Conservation (phyloP, 2,797 vertebrate genomes). For the Microtus californicus region DNA sequence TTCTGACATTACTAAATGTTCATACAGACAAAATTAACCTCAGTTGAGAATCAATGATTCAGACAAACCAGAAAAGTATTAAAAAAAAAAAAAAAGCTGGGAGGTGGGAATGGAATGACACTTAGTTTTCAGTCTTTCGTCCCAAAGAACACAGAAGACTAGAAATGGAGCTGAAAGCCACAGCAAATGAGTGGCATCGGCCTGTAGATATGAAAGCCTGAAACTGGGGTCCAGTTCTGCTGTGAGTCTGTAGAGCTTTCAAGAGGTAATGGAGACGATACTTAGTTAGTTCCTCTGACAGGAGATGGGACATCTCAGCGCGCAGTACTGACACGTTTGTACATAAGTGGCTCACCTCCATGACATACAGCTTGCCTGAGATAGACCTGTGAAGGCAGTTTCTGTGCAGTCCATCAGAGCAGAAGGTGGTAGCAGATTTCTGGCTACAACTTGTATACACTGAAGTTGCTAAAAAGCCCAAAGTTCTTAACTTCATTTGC, state of each 20-base stretch:
- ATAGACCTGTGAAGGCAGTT: background rate
- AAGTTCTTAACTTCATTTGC: constrained; percentile 24
- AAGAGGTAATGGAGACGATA: background rate
- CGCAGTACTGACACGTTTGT: background rate
- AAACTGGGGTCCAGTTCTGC: background rate
- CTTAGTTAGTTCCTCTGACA: background rate
- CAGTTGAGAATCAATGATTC: background rate
- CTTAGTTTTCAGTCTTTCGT: background rate
- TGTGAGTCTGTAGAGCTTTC: background rate
- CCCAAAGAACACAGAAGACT: background rate
- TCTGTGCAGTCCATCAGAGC: rapidly evolving
- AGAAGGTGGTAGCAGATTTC: background rate
- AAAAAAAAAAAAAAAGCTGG: background rate
- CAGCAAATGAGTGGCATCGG: background rate
- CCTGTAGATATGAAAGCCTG: background rate
- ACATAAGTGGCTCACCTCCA: background rate
- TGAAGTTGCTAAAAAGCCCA: background rate
- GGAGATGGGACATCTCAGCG: background rate
- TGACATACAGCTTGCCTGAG: background rate
- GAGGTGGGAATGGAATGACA: background rate
- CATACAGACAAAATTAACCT: background rate
- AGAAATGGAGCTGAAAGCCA: background rate
- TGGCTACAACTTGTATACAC: background rate
- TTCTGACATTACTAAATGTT: background rate
- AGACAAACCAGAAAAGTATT: constrained; percentile 6